Percentiles rank a stretch among this genome's conserved stretches.
Conservation (phyloP, 2,797 vertebrate genomes). For the Helarctos malayanus region DNA sequence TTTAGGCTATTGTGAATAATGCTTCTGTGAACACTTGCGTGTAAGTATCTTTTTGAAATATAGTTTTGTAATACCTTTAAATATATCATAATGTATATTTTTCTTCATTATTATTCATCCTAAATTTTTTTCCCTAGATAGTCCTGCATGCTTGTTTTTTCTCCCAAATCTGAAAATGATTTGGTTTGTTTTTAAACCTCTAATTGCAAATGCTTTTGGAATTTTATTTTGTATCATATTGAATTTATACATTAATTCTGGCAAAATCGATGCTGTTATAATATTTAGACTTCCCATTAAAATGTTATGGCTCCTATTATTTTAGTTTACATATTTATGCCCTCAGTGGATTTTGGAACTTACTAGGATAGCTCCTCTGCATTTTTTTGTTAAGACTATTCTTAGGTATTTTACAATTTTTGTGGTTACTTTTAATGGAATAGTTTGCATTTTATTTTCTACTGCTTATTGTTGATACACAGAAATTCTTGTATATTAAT, state of each 20-base stretch:
- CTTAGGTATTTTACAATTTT: neutral
- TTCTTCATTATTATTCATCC: neutral
- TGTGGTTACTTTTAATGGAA: neutral
- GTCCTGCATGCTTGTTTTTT: neutral
- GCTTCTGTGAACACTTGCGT: neutral
- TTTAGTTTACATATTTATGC: neutral
- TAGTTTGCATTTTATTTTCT: constrained; percentile 27
- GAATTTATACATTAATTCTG: neutral
- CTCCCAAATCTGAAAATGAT: neutral
- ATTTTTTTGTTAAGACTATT: neutral
- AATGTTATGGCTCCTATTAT: neutral
- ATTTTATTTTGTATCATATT: constrained; percentile 3
- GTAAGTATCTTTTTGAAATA: neutral
- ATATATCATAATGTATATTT: neutral
- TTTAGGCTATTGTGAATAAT: neutral
- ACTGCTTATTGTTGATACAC: neutral
- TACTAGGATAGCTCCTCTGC: neutral
- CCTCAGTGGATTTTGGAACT: neutral
- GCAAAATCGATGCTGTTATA: neutral
- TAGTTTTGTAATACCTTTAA: neutral
- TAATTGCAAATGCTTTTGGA: neutral
- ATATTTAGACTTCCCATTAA: neutral
- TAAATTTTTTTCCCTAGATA: neutral
- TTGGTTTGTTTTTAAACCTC: neutral
- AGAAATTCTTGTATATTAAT: constrained; percentile 9